Base-by-base conservation (phyloP, 2,888 invertebrate species). In the Agriopis marginaria region DNA sequence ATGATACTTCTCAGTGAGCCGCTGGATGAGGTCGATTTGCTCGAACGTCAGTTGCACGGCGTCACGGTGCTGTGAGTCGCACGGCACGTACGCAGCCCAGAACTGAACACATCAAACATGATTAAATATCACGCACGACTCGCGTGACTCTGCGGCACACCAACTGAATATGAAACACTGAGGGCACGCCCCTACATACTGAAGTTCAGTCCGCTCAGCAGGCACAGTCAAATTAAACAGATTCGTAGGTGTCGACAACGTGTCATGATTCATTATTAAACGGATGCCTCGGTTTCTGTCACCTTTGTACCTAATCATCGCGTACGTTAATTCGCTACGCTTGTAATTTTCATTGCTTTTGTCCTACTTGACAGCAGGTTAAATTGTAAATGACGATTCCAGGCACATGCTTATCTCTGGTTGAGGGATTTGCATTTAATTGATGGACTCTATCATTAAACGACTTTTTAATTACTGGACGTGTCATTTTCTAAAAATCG, bases 21-120 rank as follows among this genome's bases (percentile, higher is more conserved):
- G 95, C 85, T 97, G 96, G 86, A 98, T 97, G 79, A 97, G 95
- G 92, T 98, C 98, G 83, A 97, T 97, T 91, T 98, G 98, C 84
- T 98, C 98, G 82, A 98, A 95, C 45, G 97, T 97, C 80, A 97
- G 94, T 85, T 97, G 97, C 79, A 98, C 97, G 58, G 98, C 97
- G 85, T 98, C 98, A 81, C 97, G 96, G 88, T 97, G 96, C 88
- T 97, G 97, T 58, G 97, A 95, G 79, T 96, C 96, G 89, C 98
- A 98, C 56, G 96, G 96, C 82, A 97, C 97, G 94, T 97, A 98
- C 74, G 97, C 97, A 56, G 97, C 97, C 98, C 98, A 98, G 89
- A 98, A 97, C 97, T 98, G 95, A 53, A 90, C 76, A 78, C 80
- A 73, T 67, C 73, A 76, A 73, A 82, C 75, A 83, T 88, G 87